phyloP scores from a whole-genome alignment of 2,113 vertebrate species.

The Tupaia chinensis region DNA sequence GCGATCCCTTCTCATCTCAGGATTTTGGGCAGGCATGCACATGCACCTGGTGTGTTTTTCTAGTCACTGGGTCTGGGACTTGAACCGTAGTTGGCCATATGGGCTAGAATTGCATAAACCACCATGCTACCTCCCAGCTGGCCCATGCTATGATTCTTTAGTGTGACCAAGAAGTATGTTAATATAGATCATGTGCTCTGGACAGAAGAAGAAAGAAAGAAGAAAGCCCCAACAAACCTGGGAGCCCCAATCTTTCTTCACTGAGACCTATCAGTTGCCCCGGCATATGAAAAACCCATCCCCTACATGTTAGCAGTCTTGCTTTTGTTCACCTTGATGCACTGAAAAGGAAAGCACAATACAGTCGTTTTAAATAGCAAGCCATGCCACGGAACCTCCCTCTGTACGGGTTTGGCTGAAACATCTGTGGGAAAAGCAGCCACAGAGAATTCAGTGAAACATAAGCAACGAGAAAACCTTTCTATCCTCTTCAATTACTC shows the following conservation, averaged over 20 bases:
- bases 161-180: not conserved
- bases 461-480: constrained; percentile 84
- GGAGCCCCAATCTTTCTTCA: not conserved
- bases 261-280: not conserved
- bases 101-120: too few species aligned
- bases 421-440: constrained; percentile 78
- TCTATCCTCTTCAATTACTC: constrained; percentile 87
- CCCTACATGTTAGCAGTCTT: not conserved
- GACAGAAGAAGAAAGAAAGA: not conserved
- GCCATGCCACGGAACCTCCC: constrained; percentile 51
- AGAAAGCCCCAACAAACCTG: not conserved
- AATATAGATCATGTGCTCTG: not conserved
- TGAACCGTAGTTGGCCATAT: too few species aligned
- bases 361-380: constrained; percentile 72
- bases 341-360: constrained; percentile 59
- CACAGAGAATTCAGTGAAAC: constrained; percentile 82
- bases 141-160: not conserved
- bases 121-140: too few species aligned
- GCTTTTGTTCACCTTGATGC: constrained; percentile 70
- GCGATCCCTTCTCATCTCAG: too few species aligned
- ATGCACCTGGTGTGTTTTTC: too few species aligned
- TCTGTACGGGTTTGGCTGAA: constrained; percentile 73
- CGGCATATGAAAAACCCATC: not conserved
- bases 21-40: too few species aligned
- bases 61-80: too few species aligned